Evolutionary conservation across 2,797 vertebrate species (phyloP), one percentile per base, ranked within the genome.

Genomic region (Morelia viridis): DNA sequence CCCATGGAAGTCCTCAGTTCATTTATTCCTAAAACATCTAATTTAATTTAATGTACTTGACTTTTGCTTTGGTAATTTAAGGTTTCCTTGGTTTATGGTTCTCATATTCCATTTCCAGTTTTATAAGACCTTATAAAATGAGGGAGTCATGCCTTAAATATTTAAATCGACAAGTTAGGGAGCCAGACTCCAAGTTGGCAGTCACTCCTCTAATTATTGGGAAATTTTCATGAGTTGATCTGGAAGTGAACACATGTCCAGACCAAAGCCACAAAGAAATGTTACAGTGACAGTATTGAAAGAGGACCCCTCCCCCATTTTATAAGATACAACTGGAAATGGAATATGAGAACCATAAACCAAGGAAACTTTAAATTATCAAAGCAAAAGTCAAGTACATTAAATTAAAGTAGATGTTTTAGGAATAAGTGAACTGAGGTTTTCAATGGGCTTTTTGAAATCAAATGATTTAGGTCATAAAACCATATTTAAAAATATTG

Each of bases 151-250:
- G n/a, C 64, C 12, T 68, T 31, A 15, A n/a, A 68, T 68, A 68
- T 68, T 31, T 31, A 68, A 68, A 68, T 31, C 4, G 28, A 68
- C 64, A 64, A 26, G 26, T 64, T 64, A 64, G 26, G 62, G 9
- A 64, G 3, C 62, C 62, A 64, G 62, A 64, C 9, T 68, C 12
- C 64, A 68, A 68, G 64, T 6, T 68, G 64, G 28, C 28, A 68
- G n/a, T 68, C n/a, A 68, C 64, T 68, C 64, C 12, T 68, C 64
- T 68, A 68, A 28, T 15, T 31, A 31, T 68, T 68, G 64, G 64
- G 96, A 80, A 96, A 92, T 95, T 87, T 41, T 86, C n/a, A 68
- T 31, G 64, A 68, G 12, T 68, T 68, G 61, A 26, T 68, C 12
- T 68, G 64, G 64, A 31, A 68, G n/a, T n/a, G n/a, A 68, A n/a